phyloP scores from a whole-genome alignment of 2,797 vertebrate species.

The Vipera ursinii region DNA sequence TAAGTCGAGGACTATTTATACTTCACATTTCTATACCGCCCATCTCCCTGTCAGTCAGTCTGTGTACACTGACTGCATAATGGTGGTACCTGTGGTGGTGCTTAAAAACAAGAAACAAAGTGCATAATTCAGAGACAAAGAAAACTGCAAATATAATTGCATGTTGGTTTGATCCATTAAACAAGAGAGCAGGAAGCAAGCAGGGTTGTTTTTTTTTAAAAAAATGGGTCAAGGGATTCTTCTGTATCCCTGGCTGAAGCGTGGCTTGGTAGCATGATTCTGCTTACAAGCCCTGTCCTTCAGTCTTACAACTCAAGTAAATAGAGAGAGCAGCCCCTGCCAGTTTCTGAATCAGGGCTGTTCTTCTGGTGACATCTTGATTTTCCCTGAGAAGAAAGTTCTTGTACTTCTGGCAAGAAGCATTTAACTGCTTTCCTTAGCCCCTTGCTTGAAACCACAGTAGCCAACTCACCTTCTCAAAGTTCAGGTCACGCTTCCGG shows the following conservation, averaged over 20 bases:
- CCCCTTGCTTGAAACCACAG: neutral
- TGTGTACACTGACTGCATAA: neutral
- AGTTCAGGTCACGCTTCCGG: conserved; percentile 70
- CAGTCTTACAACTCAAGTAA: rapidly evolving
- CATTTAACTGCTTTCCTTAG: neutral
- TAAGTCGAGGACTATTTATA: neutral
- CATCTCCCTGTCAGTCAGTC: neutral
- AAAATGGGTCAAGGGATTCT: neutral
- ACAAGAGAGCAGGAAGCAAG: neutral
- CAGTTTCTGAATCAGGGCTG: neutral
- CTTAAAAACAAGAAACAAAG: neutral
- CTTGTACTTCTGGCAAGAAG: neutral
- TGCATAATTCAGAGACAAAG: neutral
- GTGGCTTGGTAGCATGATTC: neutral
- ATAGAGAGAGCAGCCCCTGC: neutral
- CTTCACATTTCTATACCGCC: neutral
- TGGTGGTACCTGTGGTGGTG: neutral
- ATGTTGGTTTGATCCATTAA: neutral
- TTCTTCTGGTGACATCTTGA: neutral
- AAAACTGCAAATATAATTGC: neutral
- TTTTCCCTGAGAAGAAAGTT: neutral
- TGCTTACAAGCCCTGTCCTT: neutral
- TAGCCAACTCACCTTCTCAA: conserved; percentile 70
- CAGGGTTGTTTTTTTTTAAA: neutral
- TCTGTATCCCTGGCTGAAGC: neutral